Evolutionary conservation across 2,888 invertebrate genomes (phyloP).

Genomic region (Ecdyonurus torrentis): DNA sequence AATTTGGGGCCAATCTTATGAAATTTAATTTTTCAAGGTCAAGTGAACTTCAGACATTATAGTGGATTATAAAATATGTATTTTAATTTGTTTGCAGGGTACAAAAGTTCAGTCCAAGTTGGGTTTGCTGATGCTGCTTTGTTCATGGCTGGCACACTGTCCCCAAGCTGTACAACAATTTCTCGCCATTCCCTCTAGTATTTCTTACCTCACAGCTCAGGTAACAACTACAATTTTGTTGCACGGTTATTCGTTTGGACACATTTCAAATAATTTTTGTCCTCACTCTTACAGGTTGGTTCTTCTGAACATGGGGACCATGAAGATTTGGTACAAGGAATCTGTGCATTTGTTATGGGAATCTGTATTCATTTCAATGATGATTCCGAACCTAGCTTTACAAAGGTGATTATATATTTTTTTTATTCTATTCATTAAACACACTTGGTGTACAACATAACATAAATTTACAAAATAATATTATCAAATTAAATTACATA

Average conservation of each 20-base stretch:
- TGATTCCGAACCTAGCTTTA: conserved; percentile 55
- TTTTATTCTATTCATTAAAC: too few relatives aligned
- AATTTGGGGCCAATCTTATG: too few relatives aligned
- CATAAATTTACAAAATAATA: too few relatives aligned
- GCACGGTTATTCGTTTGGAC: too few relatives aligned
- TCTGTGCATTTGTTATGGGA: conserved; percentile 85
- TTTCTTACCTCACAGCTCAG: conserved; percentile 64
- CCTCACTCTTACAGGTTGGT: conserved; percentile 37
- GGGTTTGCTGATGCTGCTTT: conserved; percentile 77
- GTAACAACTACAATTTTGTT: too few relatives aligned
- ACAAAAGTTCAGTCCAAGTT: conserved; percentile 68
- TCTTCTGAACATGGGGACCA: conserved; percentile 81
- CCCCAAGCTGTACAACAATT: conserved; percentile 68
- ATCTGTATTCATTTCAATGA: conserved; percentile 83
- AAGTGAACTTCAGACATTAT: too few relatives aligned
- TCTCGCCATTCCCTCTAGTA: conserved; percentile 58
- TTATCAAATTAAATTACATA: too few relatives aligned
- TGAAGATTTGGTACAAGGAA: conserved; percentile 72
- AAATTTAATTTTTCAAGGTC: too few relatives aligned
- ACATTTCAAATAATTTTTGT: conserved; percentile 6
- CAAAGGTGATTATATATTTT: conserved; percentile 42
- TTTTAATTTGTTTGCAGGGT: conserved; percentile 26
- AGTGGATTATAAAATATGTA: not conserved
- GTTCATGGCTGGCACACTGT: conserved; percentile 77
- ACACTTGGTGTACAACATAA: too few relatives aligned